Conservation (phyloP, 2,113 vertebrate species). For the Formicarius rufipectus region DNA sequence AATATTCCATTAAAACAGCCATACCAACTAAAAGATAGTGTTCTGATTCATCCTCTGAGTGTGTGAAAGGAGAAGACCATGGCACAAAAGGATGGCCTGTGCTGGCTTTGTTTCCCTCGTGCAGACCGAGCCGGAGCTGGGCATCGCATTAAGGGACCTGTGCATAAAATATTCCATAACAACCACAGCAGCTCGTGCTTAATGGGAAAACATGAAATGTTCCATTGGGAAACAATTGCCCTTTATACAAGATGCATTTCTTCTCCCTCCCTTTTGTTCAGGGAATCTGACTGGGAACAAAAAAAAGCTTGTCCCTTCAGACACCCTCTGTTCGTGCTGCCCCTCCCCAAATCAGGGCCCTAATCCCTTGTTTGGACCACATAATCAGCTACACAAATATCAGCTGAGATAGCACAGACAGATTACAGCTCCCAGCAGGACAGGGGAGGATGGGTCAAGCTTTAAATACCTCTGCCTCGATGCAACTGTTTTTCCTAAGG, state of each 20-base stretch:
- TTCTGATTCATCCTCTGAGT: neutral
- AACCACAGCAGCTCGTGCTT: conserved; percentile 20
- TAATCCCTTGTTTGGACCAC: conserved; percentile 46
- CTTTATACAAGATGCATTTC: conserved; percentile 28
- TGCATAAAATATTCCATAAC: conserved; percentile 28
- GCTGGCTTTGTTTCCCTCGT: conserved; percentile 12
- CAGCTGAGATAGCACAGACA: conserved; percentile 44
- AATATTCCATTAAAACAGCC: neutral
- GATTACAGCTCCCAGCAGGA: conserved; percentile 50
- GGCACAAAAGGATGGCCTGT: neutral
- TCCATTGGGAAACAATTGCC: conserved; percentile 33
- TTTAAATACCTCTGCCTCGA: conserved; percentile 52
- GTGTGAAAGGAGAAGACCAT: neutral
- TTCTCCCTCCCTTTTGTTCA: conserved; percentile 47
- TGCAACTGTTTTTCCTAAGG: conserved; percentile 58
- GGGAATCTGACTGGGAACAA: conserved; percentile 30
- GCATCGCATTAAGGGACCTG: neutral
- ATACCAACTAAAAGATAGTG: neutral
- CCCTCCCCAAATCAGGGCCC: conserved; percentile 1
- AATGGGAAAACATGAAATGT: conserved; percentile 32
- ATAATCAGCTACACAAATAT: conserved; percentile 58
- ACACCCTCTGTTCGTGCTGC: neutral
- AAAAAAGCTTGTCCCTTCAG: conserved; percentile 47
- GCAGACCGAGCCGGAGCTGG: neutral
- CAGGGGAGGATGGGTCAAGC: conserved; percentile 12